Evolutionary conservation across 2,797 vertebrate species (phyloP), one percentile per base, ranked within the genome.

Genomic region (Meriones psammophilus): DNA sequence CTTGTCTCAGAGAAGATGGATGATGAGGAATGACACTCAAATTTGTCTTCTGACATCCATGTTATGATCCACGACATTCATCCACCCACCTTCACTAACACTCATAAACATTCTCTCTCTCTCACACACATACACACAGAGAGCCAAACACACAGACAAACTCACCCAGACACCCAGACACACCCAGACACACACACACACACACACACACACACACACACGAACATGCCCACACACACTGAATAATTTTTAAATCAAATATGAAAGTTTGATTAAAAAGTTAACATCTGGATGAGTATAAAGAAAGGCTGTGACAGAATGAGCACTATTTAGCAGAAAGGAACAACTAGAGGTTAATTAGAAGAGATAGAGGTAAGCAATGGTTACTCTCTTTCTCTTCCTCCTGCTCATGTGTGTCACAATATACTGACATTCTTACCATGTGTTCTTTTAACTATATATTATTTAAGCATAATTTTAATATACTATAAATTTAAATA

Each of bases 311-410:
- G 13, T 85, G 64, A 69, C 68, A 7, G 66, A 93, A 46, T 76
- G 92, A 89, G 15, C 5, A 54, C 46, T 87, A 86, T 77, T 94
- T 12, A 30, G 28, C 66, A 92, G 28, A 89, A 28, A 94, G 83
- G 77, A 92, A 12, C 42, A 94, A 18, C 3, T 0, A 42, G n/a
- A 28, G 24, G 10, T 77, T 76, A 66, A 20, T 50, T 54, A 54
- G 20, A 9, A 85, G 78, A 78, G 33, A 92, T 54, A 62, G 79
- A 56, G 24, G n/a, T 87, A 28, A 30, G 8, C 26, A 26, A 73
- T 36, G 46, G 54, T 73, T 30, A 4, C 36, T 56, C n/a, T 39
- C 66, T 85, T 33, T 66, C 58, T 81, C 58, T 76, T 24, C 36
- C 26, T 58, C 20, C 77, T 5, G 5, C 14, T 24, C 3, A 13